phyloP scores from a whole-genome alignment of 2,888 invertebrate genomes.

The Pimpla rufipes region DNA sequence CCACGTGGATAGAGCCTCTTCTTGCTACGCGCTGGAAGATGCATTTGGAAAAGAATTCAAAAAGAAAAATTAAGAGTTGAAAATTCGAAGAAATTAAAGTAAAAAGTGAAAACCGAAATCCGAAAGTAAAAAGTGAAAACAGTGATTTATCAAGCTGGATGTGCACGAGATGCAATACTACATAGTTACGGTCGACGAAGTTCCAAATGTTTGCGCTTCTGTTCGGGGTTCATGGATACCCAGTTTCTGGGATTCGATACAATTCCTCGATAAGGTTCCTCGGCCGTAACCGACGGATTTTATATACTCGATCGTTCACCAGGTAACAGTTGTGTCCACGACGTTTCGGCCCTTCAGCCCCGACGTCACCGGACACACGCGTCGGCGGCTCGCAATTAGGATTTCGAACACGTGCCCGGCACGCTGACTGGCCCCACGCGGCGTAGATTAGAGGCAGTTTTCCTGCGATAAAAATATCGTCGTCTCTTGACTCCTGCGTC shows the following conservation, averaged over 20 bases:
- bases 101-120: too few species aligned
- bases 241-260: slow-evolving; percentile 23
- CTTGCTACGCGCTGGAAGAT: slow-evolving; percentile 13
- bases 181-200: slow-evolving; percentile 5
- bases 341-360: slow-evolving; percentile 21
- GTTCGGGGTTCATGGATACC: slow-evolving; percentile 3
- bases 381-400: slow-evolving; percentile 40
- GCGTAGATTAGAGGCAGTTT: slow-evolving; percentile 37
- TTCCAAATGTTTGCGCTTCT: slow-evolving; percentile 6
- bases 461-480: slow-evolving; percentile 62
- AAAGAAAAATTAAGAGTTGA: not conserved
- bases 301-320: not conserved
- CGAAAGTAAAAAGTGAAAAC: not conserved
- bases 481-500: slow-evolving; percentile 37
- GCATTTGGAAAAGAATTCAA: slow-evolving; percentile 13
- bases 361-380: not conserved
- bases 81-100: not conserved
- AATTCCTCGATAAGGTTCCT: too few species aligned
- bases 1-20: slow-evolving; percentile 2
- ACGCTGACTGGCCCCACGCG: slow-evolving; percentile 6
- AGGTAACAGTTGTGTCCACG: slow-evolving; percentile 32
- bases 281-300: not conserved
- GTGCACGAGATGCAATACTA: not conserved
- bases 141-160: not conserved
- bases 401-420: slow-evolving; percentile 52